These are phyloP conservation scores for Apamea crenata DNA, from an alignment of 2,888 invertebrate genomes.

Conservation along the genomic window DNA sequence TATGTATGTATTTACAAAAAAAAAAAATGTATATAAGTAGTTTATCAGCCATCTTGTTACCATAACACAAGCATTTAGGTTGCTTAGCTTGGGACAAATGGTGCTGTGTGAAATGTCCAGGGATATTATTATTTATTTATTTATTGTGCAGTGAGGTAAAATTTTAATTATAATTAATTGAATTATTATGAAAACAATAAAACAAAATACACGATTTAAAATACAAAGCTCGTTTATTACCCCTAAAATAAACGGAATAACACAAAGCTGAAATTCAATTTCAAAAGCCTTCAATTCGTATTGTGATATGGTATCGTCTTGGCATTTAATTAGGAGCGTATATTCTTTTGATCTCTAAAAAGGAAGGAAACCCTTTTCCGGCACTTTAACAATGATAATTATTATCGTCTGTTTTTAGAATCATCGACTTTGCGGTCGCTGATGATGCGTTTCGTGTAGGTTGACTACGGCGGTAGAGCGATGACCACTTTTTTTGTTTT, in stretches of 20 bases:
- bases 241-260: slow-evolving; percentile 19
- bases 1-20: too few species aligned
- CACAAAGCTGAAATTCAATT: slow-evolving; percentile 39
- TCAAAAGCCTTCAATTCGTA: slow-evolving; percentile 45
- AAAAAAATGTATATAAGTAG: too few species aligned
- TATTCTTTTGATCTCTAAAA: slow-evolving; percentile 60
- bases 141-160: neutral
- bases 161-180: neutral
- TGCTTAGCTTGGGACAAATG: too few species aligned
- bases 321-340: slow-evolving; percentile 61
- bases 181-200: neutral
- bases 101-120: too few species aligned
- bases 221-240: neutral
- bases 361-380: slow-evolving; percentile 60
- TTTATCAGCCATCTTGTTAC: too few species aligned
- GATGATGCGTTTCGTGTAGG: slow-evolving; percentile 14
- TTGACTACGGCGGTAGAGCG: neutral
- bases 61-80: too few species aligned
- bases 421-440: slow-evolving; percentile 38
- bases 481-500: neutral
- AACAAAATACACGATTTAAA: neutral
- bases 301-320: slow-evolving; percentile 52
- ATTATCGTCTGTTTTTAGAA: slow-evolving; percentile 42
- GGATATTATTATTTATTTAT: too few species aligned
- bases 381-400: slow-evolving; percentile 63